phyloP scores from a whole-genome alignment of 2,888 invertebrate genomes.

The Troides helena region DNA sequence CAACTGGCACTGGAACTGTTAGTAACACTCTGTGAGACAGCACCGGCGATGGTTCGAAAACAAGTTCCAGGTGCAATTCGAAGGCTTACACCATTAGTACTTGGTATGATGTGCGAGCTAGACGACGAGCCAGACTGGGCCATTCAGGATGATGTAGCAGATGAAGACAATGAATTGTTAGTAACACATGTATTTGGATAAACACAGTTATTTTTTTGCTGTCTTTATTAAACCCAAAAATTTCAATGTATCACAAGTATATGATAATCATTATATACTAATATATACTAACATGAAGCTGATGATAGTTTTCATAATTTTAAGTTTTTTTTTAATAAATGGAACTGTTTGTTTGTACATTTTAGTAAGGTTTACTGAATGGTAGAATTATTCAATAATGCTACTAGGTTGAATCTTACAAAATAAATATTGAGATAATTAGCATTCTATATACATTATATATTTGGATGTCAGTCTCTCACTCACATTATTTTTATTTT shows the following conservation, averaged over 20 bases:
- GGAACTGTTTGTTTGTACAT: background rate
- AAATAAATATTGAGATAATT: slow-evolving; percentile 69
- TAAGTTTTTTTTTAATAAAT: no score
- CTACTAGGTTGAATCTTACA: slow-evolving; percentile 54
- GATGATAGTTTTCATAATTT: no score
- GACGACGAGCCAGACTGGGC: slow-evolving; percentile 96
- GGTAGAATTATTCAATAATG: slow-evolving; percentile 35
- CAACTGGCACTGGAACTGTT: slow-evolving; percentile 94
- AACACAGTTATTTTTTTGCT: background rate
- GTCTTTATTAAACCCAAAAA: background rate
- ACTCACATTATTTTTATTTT: slow-evolving; percentile 47
- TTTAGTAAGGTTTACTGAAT: slow-evolving; percentile 14
- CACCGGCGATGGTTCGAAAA: slow-evolving; percentile 97
- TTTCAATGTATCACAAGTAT: no score
- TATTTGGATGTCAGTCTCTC: slow-evolving; percentile 73
- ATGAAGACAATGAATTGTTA: slow-evolving; percentile 93
- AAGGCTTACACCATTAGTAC: slow-evolving; percentile 88
- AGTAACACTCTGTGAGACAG: slow-evolving; percentile 93
- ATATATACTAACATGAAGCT: no score
- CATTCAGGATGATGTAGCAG: slow-evolving; percentile 90
- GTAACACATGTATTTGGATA: slow-evolving; percentile 28
- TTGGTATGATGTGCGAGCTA: slow-evolving; percentile 97
- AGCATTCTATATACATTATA: slow-evolving; percentile 62
- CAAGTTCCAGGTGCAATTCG: slow-evolving; percentile 91
- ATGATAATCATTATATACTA: no score